Evolutionary conservation across 2,888 invertebrate species (phyloP).

Genomic region (Clusia tigrina): DNA sequence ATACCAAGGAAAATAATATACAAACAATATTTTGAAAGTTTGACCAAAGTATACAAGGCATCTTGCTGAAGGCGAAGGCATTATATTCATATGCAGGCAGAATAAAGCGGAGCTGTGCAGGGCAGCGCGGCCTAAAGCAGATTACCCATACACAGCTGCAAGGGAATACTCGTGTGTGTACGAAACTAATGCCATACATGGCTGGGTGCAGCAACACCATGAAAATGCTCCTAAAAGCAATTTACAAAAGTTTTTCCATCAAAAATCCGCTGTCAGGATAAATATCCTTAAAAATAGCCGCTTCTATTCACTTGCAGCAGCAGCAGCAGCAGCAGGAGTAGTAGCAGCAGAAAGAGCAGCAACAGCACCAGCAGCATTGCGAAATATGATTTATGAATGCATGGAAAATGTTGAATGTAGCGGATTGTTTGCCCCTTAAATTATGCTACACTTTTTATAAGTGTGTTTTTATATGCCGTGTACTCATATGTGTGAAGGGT

Average conservation of each 20-base stretch:
- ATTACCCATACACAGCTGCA: slow-evolving; percentile 6
- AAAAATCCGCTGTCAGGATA: slow-evolving; percentile 62
- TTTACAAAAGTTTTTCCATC: slow-evolving; percentile 63
- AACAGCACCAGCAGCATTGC: neutral
- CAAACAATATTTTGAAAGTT: slow-evolving; percentile 25
- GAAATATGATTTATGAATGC: slow-evolving; percentile 53
- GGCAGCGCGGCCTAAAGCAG: slow-evolving; percentile 5
- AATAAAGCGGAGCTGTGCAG: no score
- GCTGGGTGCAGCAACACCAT: neutral
- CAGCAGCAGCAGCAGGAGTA: neutral
- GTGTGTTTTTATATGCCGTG: neutral
- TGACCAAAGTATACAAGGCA: slow-evolving; percentile 1
- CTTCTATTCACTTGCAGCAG: slow-evolving; percentile 24
- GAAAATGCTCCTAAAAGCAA: slow-evolving; percentile 53
- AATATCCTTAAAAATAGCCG: slow-evolving; percentile 60
- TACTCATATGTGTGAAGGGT: neutral
- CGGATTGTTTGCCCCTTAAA: slow-evolving; percentile 50
- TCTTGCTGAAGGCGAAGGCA: neutral
- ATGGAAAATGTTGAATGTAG: slow-evolving; percentile 33
- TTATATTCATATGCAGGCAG: neutral
- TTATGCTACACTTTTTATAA: slow-evolving; percentile 51
- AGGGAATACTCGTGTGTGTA: neutral
- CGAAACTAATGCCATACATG: neutral
- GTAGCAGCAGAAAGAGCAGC: neutral
- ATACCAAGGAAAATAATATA: neutral